phyloP scores from a whole-genome alignment of 1,140 invertebrate species.

The Latrodectus geometricus region DNA sequence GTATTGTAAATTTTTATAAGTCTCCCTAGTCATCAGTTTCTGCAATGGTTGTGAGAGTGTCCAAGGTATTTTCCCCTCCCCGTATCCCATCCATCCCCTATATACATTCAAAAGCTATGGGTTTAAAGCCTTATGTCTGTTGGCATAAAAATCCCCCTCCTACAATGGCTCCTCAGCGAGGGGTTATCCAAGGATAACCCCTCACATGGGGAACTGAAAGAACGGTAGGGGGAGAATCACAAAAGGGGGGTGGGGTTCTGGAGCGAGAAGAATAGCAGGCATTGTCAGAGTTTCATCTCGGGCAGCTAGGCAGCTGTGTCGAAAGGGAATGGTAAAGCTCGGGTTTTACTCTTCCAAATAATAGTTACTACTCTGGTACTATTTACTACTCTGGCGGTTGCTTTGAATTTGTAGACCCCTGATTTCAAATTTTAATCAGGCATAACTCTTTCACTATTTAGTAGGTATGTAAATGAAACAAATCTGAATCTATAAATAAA shows the following conservation, averaged over 20 bases:
- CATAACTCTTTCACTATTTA: no score
- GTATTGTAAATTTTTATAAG: no score
- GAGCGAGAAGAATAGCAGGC: not conserved
- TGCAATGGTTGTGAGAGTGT: not conserved
- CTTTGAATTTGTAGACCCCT: no score
- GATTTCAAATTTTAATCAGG: no score
- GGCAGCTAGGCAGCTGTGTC: slow-evolving; percentile 3
- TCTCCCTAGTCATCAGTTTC: not conserved
- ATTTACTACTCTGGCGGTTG: no score
- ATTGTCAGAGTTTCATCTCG: not conserved
- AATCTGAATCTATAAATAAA: no score
- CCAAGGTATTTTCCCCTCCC: not conserved
- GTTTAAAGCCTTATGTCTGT: slow-evolving; percentile 1
- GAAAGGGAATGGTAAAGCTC: not conserved
- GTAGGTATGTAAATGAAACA: no score
- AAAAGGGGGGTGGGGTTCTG: not conserved
- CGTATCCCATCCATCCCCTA: not conserved
- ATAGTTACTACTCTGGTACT: no score
- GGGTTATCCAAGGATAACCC: not conserved
- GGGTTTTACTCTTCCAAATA: not conserved
- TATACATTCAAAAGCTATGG: slow-evolving; percentile 26
- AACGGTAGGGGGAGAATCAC: not conserved
- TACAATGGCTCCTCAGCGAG: slow-evolving; percentile 15
- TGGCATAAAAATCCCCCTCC: slow-evolving; percentile 13
- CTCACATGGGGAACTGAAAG: no score